These are phyloP conservation scores for Aproaerema taeniolella DNA, from an alignment of 2,888 invertebrate genomes.

Conservation along the genomic window DNA sequence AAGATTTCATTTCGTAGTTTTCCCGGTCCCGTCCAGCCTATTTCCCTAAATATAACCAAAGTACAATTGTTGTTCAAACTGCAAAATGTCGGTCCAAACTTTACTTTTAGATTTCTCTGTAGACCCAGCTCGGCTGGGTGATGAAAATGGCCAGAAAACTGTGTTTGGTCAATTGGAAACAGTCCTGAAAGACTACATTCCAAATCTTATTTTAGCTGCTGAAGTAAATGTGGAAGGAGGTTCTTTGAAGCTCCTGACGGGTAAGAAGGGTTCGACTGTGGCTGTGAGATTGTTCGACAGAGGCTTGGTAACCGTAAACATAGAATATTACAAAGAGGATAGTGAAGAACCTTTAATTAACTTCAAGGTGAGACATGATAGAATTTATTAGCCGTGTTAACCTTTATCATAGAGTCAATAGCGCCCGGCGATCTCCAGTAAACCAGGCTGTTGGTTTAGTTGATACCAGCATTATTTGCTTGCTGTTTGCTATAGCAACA, in stretches of 20 bases:
- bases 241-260: constrained; percentile 82
- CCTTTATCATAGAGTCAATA: constrained; percentile 12
- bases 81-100: constrained; percentile 87
- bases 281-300: constrained; percentile 84
- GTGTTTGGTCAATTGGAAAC: constrained; percentile 82
- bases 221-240: constrained; percentile 84
- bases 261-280: constrained; percentile 82
- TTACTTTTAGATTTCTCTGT: constrained; percentile 88
- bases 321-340: constrained; percentile 88
- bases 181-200: constrained; percentile 83
- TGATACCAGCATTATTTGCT: no score
- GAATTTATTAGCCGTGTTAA: no score
- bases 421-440: neutral
- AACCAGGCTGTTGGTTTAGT: neutral
- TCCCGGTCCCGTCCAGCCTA: constrained; percentile 44
- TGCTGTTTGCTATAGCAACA: constrained; percentile 3
- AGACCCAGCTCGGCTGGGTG: constrained; percentile 81
- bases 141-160: constrained; percentile 80
- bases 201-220: constrained; percentile 82
- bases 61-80: constrained; percentile 20
- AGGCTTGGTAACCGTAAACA: constrained; percentile 87
- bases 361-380: constrained; percentile 85
- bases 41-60: constrained; percentile 26
- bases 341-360: constrained; percentile 83
- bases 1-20: constrained; percentile 15